Conservation (phyloP, 2,888 invertebrate species). For the Thyatira batis region DNA sequence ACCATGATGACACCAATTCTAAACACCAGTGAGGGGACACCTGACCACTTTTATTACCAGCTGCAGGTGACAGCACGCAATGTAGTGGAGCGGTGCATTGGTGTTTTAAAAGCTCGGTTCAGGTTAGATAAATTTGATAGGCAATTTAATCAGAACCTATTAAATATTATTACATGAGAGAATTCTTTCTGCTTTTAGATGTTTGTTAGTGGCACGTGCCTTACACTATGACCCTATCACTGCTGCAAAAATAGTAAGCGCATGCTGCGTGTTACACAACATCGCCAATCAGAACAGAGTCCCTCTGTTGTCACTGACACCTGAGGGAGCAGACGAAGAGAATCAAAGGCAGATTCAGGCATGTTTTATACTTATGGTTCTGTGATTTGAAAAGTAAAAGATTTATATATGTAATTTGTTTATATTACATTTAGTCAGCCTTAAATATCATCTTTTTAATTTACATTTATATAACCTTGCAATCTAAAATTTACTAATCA, state of each 20-base stretch:
- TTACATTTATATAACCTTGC: too few relatives aligned
- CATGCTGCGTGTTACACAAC: conserved; percentile 4
- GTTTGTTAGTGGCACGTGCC: background rate
- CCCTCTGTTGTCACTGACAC: background rate
- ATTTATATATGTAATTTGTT: too few relatives aligned
- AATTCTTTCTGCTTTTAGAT: background rate
- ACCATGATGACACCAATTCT: conserved; percentile 17
- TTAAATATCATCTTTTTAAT: too few relatives aligned
- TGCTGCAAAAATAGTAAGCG: conserved; percentile 5
- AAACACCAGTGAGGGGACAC: conserved; percentile 15
- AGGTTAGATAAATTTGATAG: conserved; percentile 5
- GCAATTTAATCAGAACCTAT: background rate
- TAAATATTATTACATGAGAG: background rate
- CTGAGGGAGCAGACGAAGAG: background rate
- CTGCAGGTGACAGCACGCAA: conserved; percentile 14
- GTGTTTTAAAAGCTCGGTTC: conserved; percentile 18
- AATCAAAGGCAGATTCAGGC: background rate
- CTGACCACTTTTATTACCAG: conserved; percentile 8
- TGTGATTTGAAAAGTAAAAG: too few relatives aligned
- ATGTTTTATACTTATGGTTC: too few relatives aligned
- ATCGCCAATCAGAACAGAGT: background rate
- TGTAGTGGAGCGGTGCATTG: conserved; percentile 10
- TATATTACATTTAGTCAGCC: too few relatives aligned
- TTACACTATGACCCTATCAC: conserved; percentile 3
- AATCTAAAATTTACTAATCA: too few relatives aligned